Base-by-base conservation (phyloP, 2,113 vertebrate species). In the Larimichthys crocea region DNA sequence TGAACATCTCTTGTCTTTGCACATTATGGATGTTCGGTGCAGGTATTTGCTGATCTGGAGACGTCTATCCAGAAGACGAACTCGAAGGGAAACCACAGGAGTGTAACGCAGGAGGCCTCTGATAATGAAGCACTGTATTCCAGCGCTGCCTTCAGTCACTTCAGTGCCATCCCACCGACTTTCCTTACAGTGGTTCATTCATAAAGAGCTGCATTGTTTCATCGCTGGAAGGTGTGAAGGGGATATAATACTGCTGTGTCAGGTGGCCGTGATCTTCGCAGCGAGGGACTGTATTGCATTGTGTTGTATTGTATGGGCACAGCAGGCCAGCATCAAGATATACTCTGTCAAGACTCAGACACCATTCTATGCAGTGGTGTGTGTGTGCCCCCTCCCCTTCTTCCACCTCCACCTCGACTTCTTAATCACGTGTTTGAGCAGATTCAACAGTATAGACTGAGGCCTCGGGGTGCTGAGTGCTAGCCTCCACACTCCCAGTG, bases 301-400 rank as follows among this genome's bases (percentile, higher is more conserved):
- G 88, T 88, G 64, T 82, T 76, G 93, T 69, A 96, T 96, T 98
- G 96, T 97, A 48, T 65, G 90, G 85, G 86, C 96, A 89, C 96
- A 91, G 94, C 96, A 97, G 96, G 96, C 80, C 87, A 86, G 90
- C 91, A 93, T 88, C 92, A 85, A 80, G 79, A 89, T 86, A 87
- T 31, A 75, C 84, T 31, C 65, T 85, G 90, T 76, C 74, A 84
- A 77, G 88, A 76, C 83, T 83, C 89, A 88, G 91, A 91, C 91
- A 88, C 76, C 84, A 92, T 93, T 95, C 89, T 91, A 94, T 92
- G 94, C 91, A 92, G 84, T 55, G 75, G 86, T 57, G 79, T 3
- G 68, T 56, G 50, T 22, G 76, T 70, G 80, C 74, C 82, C 75
- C 66, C 80, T 24, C 64, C 70, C 82, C 52, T 74, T 83, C 62